phyloP scores from a whole-genome alignment of 2,113 vertebrate genomes.

The Gopherus evgoodei region DNA sequence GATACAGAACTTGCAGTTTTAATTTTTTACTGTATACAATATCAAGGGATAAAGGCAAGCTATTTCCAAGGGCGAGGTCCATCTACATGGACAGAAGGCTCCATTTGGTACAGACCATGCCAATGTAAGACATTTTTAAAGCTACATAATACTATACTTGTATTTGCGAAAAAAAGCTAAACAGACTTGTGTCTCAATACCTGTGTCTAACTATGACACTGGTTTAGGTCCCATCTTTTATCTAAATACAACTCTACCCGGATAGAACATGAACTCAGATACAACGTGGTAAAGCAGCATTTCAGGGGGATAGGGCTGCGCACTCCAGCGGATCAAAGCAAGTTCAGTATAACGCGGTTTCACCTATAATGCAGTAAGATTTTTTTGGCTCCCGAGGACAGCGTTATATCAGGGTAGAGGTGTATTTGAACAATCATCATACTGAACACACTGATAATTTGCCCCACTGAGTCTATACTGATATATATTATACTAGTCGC shows the following conservation, averaged over 20 bases:
- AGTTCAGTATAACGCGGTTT: too few species aligned
- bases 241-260: background rate
- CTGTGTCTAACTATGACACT: background rate
- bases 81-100: background rate
- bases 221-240: background rate
- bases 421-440: background rate
- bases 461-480: background rate
- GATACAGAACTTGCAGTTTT: background rate
- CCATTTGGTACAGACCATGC: background rate
- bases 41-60: background rate
- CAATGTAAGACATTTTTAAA: background rate
- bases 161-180: fast-evolving
- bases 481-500: background rate
- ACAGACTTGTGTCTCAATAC: background rate
- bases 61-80: background rate
- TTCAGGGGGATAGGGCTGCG: too few species aligned
- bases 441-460: fast-evolving
- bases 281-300: too few species aligned
- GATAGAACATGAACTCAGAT: too few species aligned
- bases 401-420: too few species aligned
- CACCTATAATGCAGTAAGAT: too few species aligned
- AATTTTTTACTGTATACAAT: background rate
- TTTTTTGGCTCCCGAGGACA: too few species aligned
- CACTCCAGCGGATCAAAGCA: too few species aligned
- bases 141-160: background rate